Evolutionary conservation across 2,888 invertebrate genomes (phyloP).

Genomic region (Stomorhina lunata): DNA sequence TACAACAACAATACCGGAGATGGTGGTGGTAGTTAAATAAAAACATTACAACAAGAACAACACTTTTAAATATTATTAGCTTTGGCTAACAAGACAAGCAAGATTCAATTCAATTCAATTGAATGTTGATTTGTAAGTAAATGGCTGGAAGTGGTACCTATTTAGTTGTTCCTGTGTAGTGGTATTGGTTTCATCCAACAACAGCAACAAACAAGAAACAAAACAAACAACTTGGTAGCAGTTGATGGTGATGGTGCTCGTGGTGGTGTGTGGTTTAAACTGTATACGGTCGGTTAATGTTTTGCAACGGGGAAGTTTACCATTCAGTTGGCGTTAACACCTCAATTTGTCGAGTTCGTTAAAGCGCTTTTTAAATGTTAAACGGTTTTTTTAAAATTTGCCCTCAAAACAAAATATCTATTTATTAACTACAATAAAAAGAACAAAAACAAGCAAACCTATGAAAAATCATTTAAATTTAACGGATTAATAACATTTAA

Average conservation of each 20-base stretch:
- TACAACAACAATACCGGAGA: slow-evolving; percentile 50
- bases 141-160: slow-evolving; percentile 30
- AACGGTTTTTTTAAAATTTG: slow-evolving; percentile 37
- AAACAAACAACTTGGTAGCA: slow-evolving; percentile 26
- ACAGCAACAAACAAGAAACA: neutral
- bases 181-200: slow-evolving; percentile 24
- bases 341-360: slow-evolving; percentile 75
- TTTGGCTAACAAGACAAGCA: slow-evolving; percentile 61
- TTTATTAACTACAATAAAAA: slow-evolving; percentile 14
- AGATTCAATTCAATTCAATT: too few relatives aligned
- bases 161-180: slow-evolving; percentile 19
- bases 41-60: slow-evolving; percentile 55
- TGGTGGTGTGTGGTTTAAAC: slow-evolving; percentile 54
- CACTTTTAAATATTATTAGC: slow-evolving; percentile 59
- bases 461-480: slow-evolving; percentile 28
- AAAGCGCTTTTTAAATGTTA: slow-evolving; percentile 65
- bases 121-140: slow-evolving; percentile 50
- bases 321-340: slow-evolving; percentile 74
- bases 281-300: slow-evolving; percentile 49
- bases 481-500: slow-evolving; percentile 56
- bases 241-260: slow-evolving; percentile 62
- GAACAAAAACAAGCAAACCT: slow-evolving; percentile 26
- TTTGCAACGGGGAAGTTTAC: slow-evolving; percentile 70
- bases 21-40: slow-evolving; percentile 66
- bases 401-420: slow-evolving; percentile 15